These are phyloP conservation scores for Ceratosolen fusciceps DNA, from an alignment of 1,140 invertebrate genomes.

Conservation along the genomic window DNA sequence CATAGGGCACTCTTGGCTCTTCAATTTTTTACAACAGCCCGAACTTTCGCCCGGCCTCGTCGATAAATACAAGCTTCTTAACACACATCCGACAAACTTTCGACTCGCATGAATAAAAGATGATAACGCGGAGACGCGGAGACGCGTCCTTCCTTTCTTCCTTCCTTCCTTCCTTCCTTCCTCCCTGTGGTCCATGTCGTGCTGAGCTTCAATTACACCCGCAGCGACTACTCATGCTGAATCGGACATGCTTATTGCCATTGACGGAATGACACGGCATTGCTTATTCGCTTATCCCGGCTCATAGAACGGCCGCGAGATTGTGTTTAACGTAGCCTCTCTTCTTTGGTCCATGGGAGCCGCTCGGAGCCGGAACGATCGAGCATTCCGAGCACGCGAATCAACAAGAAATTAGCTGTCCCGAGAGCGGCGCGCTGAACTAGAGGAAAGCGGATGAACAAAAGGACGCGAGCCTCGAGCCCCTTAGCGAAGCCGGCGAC, in stretches of 20 bases:
- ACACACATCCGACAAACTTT: neutral
- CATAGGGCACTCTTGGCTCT: neutral
- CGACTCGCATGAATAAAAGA: constrained; percentile 3
- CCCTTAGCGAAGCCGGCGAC: neutral
- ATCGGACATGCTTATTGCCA: no score
- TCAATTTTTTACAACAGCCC: neutral
- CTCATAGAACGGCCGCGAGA: no score
- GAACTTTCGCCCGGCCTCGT: neutral
- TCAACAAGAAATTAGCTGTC: constrained; percentile 7
- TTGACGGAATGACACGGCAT: no score
- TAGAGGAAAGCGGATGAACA: neutral
- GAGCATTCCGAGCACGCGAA: neutral
- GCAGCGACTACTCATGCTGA: neutral
- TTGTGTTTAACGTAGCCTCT: no score
- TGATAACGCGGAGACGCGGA: neutral
- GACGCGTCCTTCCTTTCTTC: neutral
- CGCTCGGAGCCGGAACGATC: neutral
- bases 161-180: neutral
- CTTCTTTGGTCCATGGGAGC: neutral
- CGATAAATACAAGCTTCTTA: neutral
- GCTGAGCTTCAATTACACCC: neutral
- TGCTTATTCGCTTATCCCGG: no score
- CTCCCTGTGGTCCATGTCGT: no score
- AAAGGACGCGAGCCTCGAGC: neutral
- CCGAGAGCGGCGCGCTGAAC: neutral